Evolutionary conservation across 2,113 vertebrate genomes (phyloP).

Genomic region (Orycteropus afer): DNA sequence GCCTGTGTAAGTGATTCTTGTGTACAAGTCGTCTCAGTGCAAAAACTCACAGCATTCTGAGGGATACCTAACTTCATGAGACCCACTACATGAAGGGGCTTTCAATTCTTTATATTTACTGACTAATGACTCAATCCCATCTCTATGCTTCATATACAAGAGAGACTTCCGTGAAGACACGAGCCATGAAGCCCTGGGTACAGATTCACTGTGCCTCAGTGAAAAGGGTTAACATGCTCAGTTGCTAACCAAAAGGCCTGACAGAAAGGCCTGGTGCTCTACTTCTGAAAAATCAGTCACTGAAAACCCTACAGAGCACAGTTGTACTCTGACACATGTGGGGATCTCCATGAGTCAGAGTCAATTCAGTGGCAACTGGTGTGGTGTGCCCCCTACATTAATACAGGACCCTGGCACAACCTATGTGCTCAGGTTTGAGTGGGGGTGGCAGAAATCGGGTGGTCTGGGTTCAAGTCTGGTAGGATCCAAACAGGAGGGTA

Average conservation of each 20-base stretch:
- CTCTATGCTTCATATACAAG: neutral
- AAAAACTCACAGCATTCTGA: neutral
- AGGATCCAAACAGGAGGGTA: neutral
- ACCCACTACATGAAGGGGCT: neutral
- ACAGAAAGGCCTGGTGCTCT: neutral
- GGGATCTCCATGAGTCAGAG: neutral
- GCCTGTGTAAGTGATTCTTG: neutral
- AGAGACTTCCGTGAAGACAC: neutral
- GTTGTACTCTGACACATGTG: too few species aligned
- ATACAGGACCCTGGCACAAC: neutral
- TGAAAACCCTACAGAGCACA: too few species aligned
- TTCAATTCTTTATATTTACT: too few species aligned
- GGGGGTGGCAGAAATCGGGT: too few species aligned
- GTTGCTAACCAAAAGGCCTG: neutral
- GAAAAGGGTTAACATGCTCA: neutral
- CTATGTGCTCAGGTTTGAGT: neutral
- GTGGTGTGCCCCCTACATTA: neutral
- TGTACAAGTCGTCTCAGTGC: neutral
- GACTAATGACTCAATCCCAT: neutral
- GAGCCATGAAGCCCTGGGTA: too few species aligned
- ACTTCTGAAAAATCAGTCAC: neutral
- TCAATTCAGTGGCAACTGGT: neutral
- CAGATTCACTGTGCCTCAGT: neutral
- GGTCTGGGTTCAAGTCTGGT: neutral
- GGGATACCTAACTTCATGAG: fast-evolving